Base-by-base conservation (phyloP, 2,888 invertebrate genomes). In the Heliconius charithonia region DNA sequence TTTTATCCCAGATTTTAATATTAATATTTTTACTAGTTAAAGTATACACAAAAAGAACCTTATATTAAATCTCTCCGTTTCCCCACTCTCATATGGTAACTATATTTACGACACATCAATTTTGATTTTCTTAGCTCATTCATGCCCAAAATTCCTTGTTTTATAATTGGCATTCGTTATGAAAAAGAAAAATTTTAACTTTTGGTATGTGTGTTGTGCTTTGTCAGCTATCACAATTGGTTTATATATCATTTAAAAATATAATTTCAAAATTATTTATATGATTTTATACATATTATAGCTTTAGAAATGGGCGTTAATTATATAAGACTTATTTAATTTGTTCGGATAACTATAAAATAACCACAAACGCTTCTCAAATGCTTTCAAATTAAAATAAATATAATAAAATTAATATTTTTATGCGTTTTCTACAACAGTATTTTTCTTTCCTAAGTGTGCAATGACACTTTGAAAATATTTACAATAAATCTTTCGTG, bases 131-230 rank as follows among this genome's bases (percentile, higher is more conserved):
- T 66, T 66, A 66, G 32, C 66, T 37, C 66, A 66, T 66, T 66
- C 66, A 66, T 66, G 66, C 19, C 66, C 66, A 9, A 22, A 12
- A 66, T 32, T 66, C 6, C 19, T n/a, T 59, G 1, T 66, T 22
- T 66, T 37, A 10, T 37, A 66, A 66, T 66, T 66, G 66, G 66
- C 66, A 37, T 66, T 37, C 37, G 66, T 66, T 66, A 66, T 66
- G 10, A 4, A 66, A 12, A 37, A 19, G 37, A 37, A 1, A 1
- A 1, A 22, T 37, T 22, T 37, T 4, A 0, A 32, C n/a, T 0
- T 19, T 32, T 32, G 19, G 22, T 37, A 32, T n/a, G 66, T 66
- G 66, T 66, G 66, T 66, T 66, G 66, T 66, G 22, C 66, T 66
- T 32, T 37, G 32, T 66, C 32, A 32, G 4, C n/a, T 22, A 66